phyloP scores from a whole-genome alignment of 2,888 invertebrate species.

The Monochamus alternatus region DNA sequence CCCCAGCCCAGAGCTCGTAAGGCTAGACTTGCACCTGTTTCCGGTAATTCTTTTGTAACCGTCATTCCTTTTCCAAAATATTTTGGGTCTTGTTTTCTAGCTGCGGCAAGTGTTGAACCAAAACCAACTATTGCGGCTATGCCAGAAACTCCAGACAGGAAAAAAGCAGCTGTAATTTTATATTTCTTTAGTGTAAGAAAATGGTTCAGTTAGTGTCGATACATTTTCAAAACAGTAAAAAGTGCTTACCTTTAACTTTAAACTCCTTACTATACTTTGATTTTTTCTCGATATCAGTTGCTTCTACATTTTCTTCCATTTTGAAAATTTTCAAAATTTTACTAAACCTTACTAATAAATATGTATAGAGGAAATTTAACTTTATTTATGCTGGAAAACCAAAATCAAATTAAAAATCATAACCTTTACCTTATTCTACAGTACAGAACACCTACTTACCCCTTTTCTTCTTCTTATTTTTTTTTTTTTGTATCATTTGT shows the following conservation, averaged over 20 bases:
- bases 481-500: too few relatives aligned
- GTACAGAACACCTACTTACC: too few relatives aligned
- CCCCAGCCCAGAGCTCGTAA: conserved; percentile 91
- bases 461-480: too few relatives aligned
- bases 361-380: too few relatives aligned
- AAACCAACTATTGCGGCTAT: conserved; percentile 88
- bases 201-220: too few relatives aligned
- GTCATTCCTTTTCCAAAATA: conserved; percentile 84
- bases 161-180: conserved; percentile 77
- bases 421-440: too few relatives aligned
- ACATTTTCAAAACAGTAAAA: too few relatives aligned
- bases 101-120: conserved; percentile 82
- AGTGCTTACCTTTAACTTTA: conserved; percentile 49
- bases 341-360: too few relatives aligned
- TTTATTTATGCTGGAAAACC: too few relatives aligned
- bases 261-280: conserved; percentile 45
- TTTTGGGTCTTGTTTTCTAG: conserved; percentile 86
- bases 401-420: too few relatives aligned
- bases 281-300: conserved; percentile 13
- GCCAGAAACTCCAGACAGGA: conserved; percentile 83
- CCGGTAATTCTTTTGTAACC: conserved; percentile 76
- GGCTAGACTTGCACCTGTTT: conserved; percentile 86
- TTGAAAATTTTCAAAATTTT: background rate
- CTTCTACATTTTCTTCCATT: conserved; percentile 27
- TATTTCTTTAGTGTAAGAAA: background rate